Percentiles rank a stretch among this genome's conserved stretches.
These are phyloP conservation scores for Lasiurus cinereus DNA, from an alignment of 2,113 vertebrate species.

Conservation along the genomic window DNA sequence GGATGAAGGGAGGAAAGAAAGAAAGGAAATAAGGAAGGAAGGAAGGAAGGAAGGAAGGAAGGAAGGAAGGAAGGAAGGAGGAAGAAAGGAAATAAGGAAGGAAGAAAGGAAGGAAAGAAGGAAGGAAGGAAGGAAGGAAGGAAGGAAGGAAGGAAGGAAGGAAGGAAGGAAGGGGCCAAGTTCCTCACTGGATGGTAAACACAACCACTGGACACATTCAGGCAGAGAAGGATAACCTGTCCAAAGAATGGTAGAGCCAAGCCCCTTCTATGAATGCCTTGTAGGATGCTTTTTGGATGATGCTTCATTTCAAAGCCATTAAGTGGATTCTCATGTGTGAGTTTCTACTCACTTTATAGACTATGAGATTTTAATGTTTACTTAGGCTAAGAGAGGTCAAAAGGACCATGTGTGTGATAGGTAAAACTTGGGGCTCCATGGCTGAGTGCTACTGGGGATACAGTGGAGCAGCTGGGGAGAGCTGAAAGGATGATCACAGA, in stretches of 20 bases:
- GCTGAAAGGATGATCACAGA: background rate
- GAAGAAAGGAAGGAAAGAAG: background rate
- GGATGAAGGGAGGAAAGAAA: no score
- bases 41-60: background rate
- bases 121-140: background rate
- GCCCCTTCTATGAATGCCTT: background rate
- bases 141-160: background rate
- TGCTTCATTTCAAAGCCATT: conserved; percentile 32
- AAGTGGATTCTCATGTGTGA: background rate
- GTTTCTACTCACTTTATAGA: conserved; percentile 41
- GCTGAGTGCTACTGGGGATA: background rate
- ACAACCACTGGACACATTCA: no score
- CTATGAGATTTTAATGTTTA: conserved; percentile 43
- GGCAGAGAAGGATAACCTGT: background rate
- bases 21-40: background rate
- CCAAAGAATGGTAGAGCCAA: background rate
- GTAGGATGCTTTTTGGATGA: background rate
- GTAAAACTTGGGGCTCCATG: background rate
- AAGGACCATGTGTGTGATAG: background rate
- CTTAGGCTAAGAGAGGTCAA: background rate
- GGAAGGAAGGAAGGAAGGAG: background rate
- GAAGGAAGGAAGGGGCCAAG: no score
- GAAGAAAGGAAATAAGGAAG: background rate
- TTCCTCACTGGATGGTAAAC: background rate
- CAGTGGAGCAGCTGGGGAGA: background rate